Base-by-base conservation (phyloP, 1,140 invertebrate species). In the Magallana gigas region DNA sequence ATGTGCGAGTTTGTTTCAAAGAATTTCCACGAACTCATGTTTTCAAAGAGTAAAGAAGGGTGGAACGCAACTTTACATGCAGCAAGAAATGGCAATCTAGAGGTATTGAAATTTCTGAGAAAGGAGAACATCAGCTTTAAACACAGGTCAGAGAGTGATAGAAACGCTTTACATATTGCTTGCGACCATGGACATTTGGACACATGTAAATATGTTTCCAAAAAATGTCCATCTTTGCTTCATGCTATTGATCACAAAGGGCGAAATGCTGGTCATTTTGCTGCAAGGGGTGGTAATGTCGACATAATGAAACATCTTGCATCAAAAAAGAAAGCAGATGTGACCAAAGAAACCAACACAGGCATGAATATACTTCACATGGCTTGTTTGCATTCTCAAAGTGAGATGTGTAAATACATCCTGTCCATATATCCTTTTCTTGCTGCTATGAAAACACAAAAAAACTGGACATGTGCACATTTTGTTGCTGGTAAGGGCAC, bases 211-310 rank as follows among this genome's bases (percentile, higher is more conserved):
- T 36, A 29, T 29, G 36, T 76, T 12, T 8, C 23, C 8, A 12
- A 29, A 2, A 9, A 76, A 12, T 29, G 23, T 76, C 18, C 18
- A 11, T 0, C 23, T 8, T 12, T 18, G 8, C 9, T 76, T 36
- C 7, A 76, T 36, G 68, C 23, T 1, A 1, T 1, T 12, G 68
- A 76, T 36, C 23, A 76, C 11, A 5, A 23, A 29, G 18, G 68
- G 23, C 9, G 68, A 29, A 6, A 76, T 36, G 68, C 68, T 9
- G 68, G 68, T 11, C 68, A 76, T 76, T 76, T 76, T 76, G 68
- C 68, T 12, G 23, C 68, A 12, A 76, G 36, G 29, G 36, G 68
- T 76, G 68, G 68, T 29, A 76, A 76, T 36, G 68, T 76, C 11
- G 23, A 36, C 23, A 23, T 76, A 8, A 29, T 76, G 8, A 18